These are phyloP conservation scores for Calameuta pallipes DNA, from an alignment of 2,888 invertebrate species.

Conservation along the genomic window DNA sequence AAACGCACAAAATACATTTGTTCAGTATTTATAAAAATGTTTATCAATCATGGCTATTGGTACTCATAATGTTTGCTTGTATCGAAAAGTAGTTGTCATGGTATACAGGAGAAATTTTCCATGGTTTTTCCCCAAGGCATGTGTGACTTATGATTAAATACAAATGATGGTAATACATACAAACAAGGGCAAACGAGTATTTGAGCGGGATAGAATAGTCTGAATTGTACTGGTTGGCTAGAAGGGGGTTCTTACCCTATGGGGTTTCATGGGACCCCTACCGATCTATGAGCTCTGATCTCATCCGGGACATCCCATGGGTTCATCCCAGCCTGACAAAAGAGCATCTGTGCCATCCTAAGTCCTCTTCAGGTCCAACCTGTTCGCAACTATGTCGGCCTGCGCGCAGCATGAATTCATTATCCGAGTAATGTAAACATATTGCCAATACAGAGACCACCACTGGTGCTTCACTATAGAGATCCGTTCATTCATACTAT, in stretches of 20 bases:
- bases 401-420: slow-evolving; percentile 59
- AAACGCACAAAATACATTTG: neutral
- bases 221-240: neutral
- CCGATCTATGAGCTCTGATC: slow-evolving; percentile 25
- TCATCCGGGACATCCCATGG: slow-evolving; percentile 28
- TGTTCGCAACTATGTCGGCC: slow-evolving; percentile 54
- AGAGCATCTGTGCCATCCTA: slow-evolving; percentile 42
- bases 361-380: slow-evolving; percentile 44
- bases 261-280: slow-evolving; percentile 1
- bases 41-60: neutral
- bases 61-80: neutral
- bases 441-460: slow-evolving; percentile 43
- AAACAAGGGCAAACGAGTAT: slow-evolving; percentile 63
- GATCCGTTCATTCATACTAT: neutral
- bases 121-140: neutral
- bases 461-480: neutral
- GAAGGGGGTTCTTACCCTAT: neutral
- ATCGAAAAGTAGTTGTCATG: neutral
- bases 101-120: neutral
- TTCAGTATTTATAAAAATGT: neutral
- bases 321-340: slow-evolving; percentile 40
- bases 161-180: slow-evolving; percentile 55
- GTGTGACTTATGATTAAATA: slow-evolving; percentile 20
- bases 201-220: slow-evolving; percentile 53
- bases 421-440: slow-evolving; percentile 65